Percentiles rank a stretch among this genome's conserved stretches.
Conservation (phyloP, 2,797 vertebrate genomes). For the Gephyroberyx darwinii region DNA sequence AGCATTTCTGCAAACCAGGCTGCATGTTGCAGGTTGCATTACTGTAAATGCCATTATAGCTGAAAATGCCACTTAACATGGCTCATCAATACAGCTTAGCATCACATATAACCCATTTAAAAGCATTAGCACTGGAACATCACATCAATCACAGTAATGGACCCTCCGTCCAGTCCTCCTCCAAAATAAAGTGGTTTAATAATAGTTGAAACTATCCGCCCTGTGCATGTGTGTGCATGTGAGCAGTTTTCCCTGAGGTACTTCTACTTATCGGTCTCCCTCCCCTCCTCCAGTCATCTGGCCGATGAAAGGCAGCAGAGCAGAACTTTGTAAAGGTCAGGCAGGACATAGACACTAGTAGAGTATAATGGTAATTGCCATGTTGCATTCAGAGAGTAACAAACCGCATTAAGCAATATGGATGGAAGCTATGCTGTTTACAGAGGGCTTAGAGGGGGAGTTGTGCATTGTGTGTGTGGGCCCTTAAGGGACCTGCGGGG, state of each 20-base stretch:
- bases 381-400: conserved; percentile 45
- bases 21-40: conserved; percentile 43
- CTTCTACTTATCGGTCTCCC: background rate
- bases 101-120: conserved; percentile 39
- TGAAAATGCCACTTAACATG: conserved; percentile 45
- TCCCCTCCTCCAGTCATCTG: conserved; percentile 29
- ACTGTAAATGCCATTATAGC: conserved; percentile 51
- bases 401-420: conserved; percentile 56
- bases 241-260: conserved; percentile 17
- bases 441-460: conserved; percentile 12
- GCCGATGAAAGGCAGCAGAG: conserved; percentile 47
- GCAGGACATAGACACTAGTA: conserved; percentile 53
- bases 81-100: conserved; percentile 50
- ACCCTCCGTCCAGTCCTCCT: conserved; percentile 11
- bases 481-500: conserved; percentile 25
- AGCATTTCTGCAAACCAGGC: conserved; percentile 13
- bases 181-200: background rate
- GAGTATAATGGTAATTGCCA: conserved; percentile 61
- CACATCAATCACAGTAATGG: conserved; percentile 21
- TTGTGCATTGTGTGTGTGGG: conserved; percentile 11
- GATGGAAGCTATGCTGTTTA: conserved; percentile 53
- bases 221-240: conserved; percentile 13
- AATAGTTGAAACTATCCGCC: background rate
- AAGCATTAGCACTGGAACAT: conserved; percentile 44
- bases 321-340: conserved; percentile 69